These are phyloP conservation scores for Pachyuromys duprasi DNA, from an alignment of 2,797 vertebrate genomes.

Conservation along the genomic window DNA sequence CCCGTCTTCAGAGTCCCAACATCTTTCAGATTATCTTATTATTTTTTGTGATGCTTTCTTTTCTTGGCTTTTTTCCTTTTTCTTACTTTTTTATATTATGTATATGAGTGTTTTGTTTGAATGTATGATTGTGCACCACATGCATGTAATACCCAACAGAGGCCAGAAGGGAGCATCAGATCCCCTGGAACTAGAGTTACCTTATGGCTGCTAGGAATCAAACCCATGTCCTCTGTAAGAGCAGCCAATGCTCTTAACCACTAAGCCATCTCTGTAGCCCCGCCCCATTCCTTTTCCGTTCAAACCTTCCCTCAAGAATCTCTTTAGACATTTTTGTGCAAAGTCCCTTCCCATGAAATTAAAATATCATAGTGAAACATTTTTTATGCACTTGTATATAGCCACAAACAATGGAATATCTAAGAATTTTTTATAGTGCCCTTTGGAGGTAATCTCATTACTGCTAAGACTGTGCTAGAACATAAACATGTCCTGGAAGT, in stretches of 20 bases:
- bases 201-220: not conserved
- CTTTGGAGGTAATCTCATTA: not conserved
- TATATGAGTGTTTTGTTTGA: not conserved
- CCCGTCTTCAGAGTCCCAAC: not conserved
- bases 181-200: not conserved
- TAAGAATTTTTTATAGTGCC: not conserved
- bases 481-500: not conserved
- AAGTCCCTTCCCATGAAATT: constrained; percentile 1
- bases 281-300: not conserved
- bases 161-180: not conserved
- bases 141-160: not conserved
- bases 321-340: constrained; percentile 47
- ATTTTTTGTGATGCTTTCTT: not conserved
- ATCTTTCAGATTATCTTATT: not conserved
- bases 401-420: not conserved
- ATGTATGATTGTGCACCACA: not conserved
- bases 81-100: not conserved
- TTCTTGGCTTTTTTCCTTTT: constrained; percentile 24
- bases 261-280: not conserved
- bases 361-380: not conserved
- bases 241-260: not conserved
- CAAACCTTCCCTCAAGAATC: not conserved
- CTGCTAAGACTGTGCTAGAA: not conserved
- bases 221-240: not conserved
- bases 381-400: not conserved